Evolutionary conservation across 2,888 invertebrate species (phyloP), one percentile per base, ranked within the genome.

Genomic region (Pandemis heparana): DNA sequence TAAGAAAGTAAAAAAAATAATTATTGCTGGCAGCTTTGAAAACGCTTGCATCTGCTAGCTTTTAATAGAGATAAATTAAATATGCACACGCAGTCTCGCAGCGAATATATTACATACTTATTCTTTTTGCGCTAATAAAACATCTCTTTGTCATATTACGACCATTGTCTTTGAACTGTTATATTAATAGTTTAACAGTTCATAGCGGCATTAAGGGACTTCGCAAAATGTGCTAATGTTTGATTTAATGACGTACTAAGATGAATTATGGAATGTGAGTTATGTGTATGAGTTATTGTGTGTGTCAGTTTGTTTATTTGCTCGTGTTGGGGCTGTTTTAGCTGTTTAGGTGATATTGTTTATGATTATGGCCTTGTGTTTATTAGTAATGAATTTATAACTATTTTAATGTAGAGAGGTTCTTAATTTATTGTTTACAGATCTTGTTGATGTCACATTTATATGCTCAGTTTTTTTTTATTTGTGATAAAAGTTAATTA

Each of bases 151-250:
- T 75, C 71, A 69, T 62, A 75, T 75, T 73, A 73, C 48, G 69
- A 72, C 39, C 66, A 66, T 81, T 82, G 75, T 81, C 87, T 88
- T 87, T 87, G 87, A 87, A 85, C 86, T 87, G 76, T 74, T 75
- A 77, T 83, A 85, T 87, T 86, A 85, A 87, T 85, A 85, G 88
- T 81, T 80, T 80, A 80, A 53, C 53, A 53, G 53, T 89, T 89
- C 88, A 89, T 83, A 79, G 85, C 72, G 70, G 78, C 81, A 76
- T 88, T 86, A 85, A 75, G 62, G 75, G 67, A 75, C 76, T 79
- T 84, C 85, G 85, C 88, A 83, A 86, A 88, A 87, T 85, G 72
- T 67, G 70, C 78, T 75, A 74, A 75, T 80, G 78, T 75, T 61
- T 83, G 82, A 83, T 85, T 85, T 85, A 85, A 82, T 81, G 81